Conservation (phyloP, 2,113 vertebrate genomes). For the Ptilonorhynchus violaceus region DNA sequence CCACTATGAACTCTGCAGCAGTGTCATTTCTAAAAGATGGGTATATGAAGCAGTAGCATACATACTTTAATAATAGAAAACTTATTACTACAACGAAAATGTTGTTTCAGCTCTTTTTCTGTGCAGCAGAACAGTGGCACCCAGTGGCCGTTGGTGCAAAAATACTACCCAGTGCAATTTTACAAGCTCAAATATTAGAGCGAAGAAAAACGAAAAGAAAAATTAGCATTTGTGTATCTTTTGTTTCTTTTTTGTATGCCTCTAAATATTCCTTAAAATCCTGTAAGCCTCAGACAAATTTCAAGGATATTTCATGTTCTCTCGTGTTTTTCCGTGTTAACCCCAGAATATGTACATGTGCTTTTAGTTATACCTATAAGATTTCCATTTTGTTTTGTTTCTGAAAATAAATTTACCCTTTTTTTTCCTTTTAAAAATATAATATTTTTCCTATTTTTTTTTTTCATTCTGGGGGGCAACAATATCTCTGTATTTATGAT, state of each 20-base stretch:
- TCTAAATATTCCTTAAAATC: background rate
- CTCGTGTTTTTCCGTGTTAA: background rate
- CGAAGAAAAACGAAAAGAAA: background rate
- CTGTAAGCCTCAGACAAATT: background rate
- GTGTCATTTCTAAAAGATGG: background rate
- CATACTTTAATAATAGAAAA: conserved; percentile 24
- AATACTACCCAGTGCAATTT: background rate
- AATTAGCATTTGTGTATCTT: background rate
- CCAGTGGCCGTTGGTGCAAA: conserved; percentile 60
- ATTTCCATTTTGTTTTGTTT: background rate
- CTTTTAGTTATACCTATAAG: background rate
- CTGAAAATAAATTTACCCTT: background rate
- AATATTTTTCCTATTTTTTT: background rate
- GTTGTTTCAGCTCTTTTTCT: conserved; percentile 65
- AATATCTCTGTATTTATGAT: background rate
- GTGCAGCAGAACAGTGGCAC: conserved; percentile 61
- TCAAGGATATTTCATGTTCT: background rate
- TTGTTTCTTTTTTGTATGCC: background rate
- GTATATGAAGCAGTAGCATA: background rate
- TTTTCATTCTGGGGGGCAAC: background rate
- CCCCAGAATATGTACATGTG: background rate
- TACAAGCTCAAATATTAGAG: background rate
- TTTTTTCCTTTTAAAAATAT: background rate
- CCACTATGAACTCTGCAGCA: background rate
- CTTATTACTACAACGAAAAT: conserved; percentile 1